Percentiles rank a stretch among this genome's conserved stretches.
phyloP scores from a whole-genome alignment of 1,140 invertebrate species.

The Drosophila melanica region DNA sequence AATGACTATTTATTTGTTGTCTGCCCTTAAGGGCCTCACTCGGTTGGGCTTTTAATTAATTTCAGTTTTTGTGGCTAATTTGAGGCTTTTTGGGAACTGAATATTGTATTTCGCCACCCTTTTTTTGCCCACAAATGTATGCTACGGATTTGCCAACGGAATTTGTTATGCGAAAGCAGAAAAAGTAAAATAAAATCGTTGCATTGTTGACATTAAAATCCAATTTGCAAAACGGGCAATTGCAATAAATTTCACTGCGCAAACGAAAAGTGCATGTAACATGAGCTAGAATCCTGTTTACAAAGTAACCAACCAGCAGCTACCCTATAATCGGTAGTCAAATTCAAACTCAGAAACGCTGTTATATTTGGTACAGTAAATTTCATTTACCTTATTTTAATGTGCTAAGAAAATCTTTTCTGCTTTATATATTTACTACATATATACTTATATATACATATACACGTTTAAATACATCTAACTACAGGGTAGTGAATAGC shows the following conservation, averaged over 20 bases:
- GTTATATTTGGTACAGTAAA: too few species aligned
- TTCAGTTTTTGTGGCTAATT: conserved; percentile 13
- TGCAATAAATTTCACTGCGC: conserved; percentile 42
- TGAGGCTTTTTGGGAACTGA: neutral
- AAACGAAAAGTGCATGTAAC: conserved; percentile 19
- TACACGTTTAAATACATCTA: too few species aligned
- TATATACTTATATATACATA: too few species aligned
- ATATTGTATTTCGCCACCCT: neutral
- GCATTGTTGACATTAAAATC: conserved; percentile 53
- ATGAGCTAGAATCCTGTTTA: neutral
- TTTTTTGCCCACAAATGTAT: conserved; percentile 1
- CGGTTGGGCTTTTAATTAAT: conserved; percentile 11
- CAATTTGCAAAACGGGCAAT: conserved; percentile 42
- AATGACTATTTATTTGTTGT: neutral
- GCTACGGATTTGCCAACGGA: neutral
- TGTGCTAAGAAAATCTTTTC: too few species aligned
- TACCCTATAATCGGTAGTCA: neutral
- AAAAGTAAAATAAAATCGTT: conserved; percentile 3
- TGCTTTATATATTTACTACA: neutral
- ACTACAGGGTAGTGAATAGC: neutral
- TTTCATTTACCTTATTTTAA: too few species aligned
- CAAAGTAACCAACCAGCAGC: neutral
- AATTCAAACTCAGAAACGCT: too few species aligned
- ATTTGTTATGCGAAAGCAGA: neutral
- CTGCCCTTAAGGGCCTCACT: neutral